phyloP scores from a whole-genome alignment of 2,888 invertebrate species.

The Amorpha juglandis region DNA sequence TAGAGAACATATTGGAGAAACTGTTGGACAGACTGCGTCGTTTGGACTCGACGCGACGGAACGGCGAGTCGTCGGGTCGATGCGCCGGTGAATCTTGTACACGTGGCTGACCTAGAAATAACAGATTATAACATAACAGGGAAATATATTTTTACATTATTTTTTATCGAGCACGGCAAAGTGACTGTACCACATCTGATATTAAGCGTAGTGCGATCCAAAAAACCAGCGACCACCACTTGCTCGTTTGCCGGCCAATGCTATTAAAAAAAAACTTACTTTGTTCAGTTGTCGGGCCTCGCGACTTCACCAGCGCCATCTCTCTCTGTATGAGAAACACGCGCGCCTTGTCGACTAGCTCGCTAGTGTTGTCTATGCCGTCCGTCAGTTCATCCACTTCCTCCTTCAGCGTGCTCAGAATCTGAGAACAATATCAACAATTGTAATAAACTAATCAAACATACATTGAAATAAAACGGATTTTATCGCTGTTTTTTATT shows the following conservation, averaged over 20 bases:
- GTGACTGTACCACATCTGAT: too few species aligned
- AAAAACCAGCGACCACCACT: too few species aligned
- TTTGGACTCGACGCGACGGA: conserved; percentile 88
- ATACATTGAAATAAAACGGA: background rate
- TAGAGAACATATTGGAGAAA: conserved; percentile 90
- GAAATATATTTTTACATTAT: too few species aligned
- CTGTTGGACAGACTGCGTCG: conserved; percentile 90
- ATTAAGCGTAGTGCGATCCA: too few species aligned
- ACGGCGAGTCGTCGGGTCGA: conserved; percentile 79
- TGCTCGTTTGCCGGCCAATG: too few species aligned
- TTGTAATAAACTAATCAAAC: background rate
- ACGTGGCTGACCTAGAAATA: conserved; percentile 45
- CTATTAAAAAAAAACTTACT: conserved; percentile 45
- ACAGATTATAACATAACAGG: background rate
- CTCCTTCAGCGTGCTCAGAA: conserved; percentile 87
- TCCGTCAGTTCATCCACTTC: conserved; percentile 92
- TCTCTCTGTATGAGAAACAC: conserved; percentile 92
- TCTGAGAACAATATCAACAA: conserved; percentile 48
- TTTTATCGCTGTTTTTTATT: too few species aligned
- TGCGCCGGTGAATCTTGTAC: conserved; percentile 42
- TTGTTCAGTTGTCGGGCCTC: conserved; percentile 70
- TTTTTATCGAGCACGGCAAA: too few species aligned
- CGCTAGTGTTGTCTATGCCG: conserved; percentile 83
- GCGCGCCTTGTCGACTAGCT: conserved; percentile 90
- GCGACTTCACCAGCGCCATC: conserved; percentile 88